Evolutionary conservation across 2,113 vertebrate genomes (phyloP).

Genomic region (Zosterops japonicus): DNA sequence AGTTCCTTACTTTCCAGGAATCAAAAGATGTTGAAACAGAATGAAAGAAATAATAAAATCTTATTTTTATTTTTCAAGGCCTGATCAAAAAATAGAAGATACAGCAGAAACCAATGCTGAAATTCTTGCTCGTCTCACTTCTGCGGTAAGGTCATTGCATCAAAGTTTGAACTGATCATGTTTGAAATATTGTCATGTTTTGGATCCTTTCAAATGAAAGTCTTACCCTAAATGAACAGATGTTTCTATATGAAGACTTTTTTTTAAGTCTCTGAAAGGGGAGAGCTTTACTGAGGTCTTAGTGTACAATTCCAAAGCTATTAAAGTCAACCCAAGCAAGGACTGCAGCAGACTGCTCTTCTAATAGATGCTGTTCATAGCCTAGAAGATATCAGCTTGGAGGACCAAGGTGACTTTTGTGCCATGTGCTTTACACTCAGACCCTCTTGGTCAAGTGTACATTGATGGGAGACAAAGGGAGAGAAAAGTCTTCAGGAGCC

Average conservation of each 20-base stretch:
- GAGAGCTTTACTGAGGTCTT: neutral
- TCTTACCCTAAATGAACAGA: neutral
- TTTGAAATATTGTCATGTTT: slow-evolving; percentile 23
- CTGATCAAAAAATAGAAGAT: slow-evolving; percentile 88
- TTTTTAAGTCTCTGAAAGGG: neutral
- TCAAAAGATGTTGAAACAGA: slow-evolving; percentile 32
- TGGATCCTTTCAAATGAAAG: slow-evolving; percentile 23
- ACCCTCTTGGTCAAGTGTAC: neutral
- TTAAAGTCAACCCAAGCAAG: neutral
- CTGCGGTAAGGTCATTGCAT: slow-evolving; percentile 80
- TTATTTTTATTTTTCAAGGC: slow-evolving; percentile 74
- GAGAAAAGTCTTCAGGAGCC: neutral
- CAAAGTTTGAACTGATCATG: slow-evolving; percentile 1
- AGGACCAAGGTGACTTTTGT: neutral
- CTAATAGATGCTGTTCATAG: neutral
- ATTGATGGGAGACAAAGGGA: neutral
- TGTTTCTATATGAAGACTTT: neutral
- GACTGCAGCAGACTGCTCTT: neutral
- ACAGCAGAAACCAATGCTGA: slow-evolving; percentile 86
- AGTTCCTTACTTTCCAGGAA: slow-evolving; percentile 24
- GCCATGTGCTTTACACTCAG: neutral
- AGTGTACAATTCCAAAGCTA: neutral
- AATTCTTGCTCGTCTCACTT: slow-evolving; percentile 92
- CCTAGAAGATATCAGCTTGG: neutral
- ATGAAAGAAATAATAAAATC: slow-evolving; percentile 43